Evolutionary conservation across 2,888 invertebrate genomes (phyloP), one percentile per base, ranked within the genome.

Genomic region (Bellardia pandia): DNA sequence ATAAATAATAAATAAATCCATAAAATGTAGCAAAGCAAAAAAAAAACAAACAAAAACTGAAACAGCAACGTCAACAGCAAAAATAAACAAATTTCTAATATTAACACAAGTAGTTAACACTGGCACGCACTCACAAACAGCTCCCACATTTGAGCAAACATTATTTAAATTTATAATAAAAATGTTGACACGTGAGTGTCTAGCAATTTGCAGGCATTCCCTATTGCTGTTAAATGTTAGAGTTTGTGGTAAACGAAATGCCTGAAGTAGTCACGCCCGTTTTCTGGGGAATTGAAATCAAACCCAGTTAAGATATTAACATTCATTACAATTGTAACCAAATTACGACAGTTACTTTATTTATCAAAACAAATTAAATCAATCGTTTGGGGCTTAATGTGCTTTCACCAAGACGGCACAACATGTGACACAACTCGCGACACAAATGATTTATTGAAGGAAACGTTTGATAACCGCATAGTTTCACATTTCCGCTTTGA

Each of bases 1-100:
- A 77, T 77, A 85, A 81, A 74, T 66, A 81, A 68, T 66, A 66
- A 80, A 71, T 56, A 68, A 68, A 13, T 13, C 53, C 45, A 64
- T 62, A 77, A 74, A 58, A 42, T 48, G 14, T 64, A n/a, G 8
- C 37, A n/a, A 33, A 58, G 30, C 0, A 4, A 76, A 23, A 64
- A 37, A 45, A 72, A 62, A 30, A 56, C n/a, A 77, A 60, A 64
- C 56, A 23, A 33, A 30, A 58, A 51, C n/a, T n/a, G 51, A n/a
- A 75, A 53, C 13, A 11, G n/a, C n/a, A 30, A 58, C 30, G 33
- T 40, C 30, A 42, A 64, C 58, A 72, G 51, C 13, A 64, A 53
- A 30, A 48, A 66, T 23, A 48, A 45, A 56, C 30, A 56, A 33
- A 72, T 42, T 66, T 66, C 66, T 45, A 64, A 64, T 72, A 62